Base-by-base conservation (phyloP, 2,797 vertebrate species). In the Myotis daubentonii region DNA sequence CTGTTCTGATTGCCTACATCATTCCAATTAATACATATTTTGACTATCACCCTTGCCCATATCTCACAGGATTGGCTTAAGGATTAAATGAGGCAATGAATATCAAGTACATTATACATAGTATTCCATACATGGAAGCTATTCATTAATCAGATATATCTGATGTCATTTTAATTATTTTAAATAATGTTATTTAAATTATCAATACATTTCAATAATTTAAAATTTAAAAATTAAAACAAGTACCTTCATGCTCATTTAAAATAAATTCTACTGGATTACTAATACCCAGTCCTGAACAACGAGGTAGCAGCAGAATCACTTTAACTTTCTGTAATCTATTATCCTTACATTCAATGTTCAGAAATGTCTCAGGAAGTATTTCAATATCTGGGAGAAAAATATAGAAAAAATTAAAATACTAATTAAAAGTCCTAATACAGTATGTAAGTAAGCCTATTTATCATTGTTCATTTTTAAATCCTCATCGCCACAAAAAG, bases 261-360 rank as follows among this genome's bases (percentile, higher is more conserved):
- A 99, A 97, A 96, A 99, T 98, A 95, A 99, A 99, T 76, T 99
- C 99, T 19, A 99, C 97, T 17, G 99, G 99, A 96, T 99, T 99
- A 96, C 98, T 98, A 96, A 99, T 97, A 49, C 99, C 99, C 78
- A 99, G 98, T 92, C 98, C 97, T 65, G 99, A 99, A 95, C 99
- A 99, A 8, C 97, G 98, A 60, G 99, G 99, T 9, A 98, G 98
- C 95, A 99, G 97, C 94, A 99, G 97, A 97, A 99, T 98, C 55
- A 99, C 97, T 88, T 97, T 98, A 79, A 99, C 98, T 13, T 98
- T 99, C 97, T 98, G 97, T 93, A 99, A 96, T 86, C 97, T 98
- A 1, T 89, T 89, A 91, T 99, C 98, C 78, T 94, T 95, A 5
- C 97, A 93, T 13, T 98, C 96, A 97, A 99, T 96, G 76, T 98